A percentile compares a stretch with the other conserved stretches of the same genome.
These are phyloP conservation scores for Heliconius ismenius DNA, from an alignment of 2,888 invertebrate species.

Conservation along the genomic window DNA sequence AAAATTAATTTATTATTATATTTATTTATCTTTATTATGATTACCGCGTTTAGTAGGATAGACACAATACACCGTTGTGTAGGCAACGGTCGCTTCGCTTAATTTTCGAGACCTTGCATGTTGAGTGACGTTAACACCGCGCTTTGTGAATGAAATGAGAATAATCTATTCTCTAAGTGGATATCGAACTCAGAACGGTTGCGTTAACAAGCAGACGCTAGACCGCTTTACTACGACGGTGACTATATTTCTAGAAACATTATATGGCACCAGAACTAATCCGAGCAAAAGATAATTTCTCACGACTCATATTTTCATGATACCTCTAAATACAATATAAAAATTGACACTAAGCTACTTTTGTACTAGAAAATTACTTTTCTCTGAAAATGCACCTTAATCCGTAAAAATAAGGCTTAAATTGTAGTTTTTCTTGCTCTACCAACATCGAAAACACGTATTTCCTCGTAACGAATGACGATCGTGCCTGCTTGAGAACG, in stretches of 20 bases:
- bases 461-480: conserved; percentile 25
- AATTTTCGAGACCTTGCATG: no score
- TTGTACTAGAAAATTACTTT: neutral
- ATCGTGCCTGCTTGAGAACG: conserved; percentile 22
- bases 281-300: conserved; percentile 6
- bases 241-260: neutral
- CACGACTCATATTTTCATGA: conserved; percentile 10
- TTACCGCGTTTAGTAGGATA: no score
- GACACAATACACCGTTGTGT: no score
- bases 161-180: neutral
- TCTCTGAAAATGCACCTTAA: neutral
- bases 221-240: no score
- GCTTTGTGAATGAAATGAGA: neutral
- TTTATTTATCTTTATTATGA: no score
- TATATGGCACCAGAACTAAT: conserved; percentile 7
- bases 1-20: no score
- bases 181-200: neutral
- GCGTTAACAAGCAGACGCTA: neutral
- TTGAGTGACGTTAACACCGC: no score
- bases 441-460: conserved; percentile 13
- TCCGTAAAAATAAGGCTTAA: neutral
- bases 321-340: conserved; percentile 9
- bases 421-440: neutral
- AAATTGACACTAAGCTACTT: conserved; percentile 13
- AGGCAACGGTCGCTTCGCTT: no score